A percentile compares a stretch with the other conserved stretches of the same genome.
Conservation (phyloP, 37 sponge, comb jelly and placozoan genomes). For the Spongilla lacustris region DNA sequence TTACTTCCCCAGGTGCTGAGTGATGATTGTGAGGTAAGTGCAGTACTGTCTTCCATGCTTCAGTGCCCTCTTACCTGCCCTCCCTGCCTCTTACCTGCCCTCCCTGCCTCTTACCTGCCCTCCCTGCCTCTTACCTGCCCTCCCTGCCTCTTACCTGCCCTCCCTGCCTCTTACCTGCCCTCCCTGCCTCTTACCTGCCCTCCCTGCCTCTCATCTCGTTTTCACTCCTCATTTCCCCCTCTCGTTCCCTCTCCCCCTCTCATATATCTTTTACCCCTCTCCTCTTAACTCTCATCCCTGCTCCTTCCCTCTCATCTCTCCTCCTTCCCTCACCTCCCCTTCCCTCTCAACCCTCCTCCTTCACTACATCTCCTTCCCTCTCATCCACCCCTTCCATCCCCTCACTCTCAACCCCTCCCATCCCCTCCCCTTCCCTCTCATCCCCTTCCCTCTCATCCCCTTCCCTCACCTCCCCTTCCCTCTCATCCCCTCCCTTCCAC, state of each 20-base stretch:
- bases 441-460: not conserved
- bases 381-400: conserved; percentile 22
- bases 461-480: conserved; percentile 31
- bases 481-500: not conserved
- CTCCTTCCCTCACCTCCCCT: not conserved
- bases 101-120: conserved; percentile 19
- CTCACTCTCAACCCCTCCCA: conserved; percentile 9
- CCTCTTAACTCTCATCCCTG: too few relatives aligned
- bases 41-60: conserved; percentile 26
- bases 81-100: not conserved
- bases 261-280: not conserved
- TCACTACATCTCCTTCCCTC: not conserved
- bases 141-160: conserved; percentile 19
- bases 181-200: conserved; percentile 19
- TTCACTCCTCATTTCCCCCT: not conserved
- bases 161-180: not conserved
- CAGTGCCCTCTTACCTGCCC: conserved; percentile 10
- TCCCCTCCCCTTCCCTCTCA: too few relatives aligned
- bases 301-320: too few relatives aligned
- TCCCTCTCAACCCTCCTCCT: too few relatives aligned
- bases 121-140: not conserved
- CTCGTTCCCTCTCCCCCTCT: not conserved
- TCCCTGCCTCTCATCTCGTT: not conserved
- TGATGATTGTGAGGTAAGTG: not conserved
- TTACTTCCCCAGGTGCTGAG: not conserved